A percentile compares a stretch with the other conserved stretches of the same genome.
Conservation (phyloP, 2,113 vertebrate species). For the Prietella phreatophila region DNA sequence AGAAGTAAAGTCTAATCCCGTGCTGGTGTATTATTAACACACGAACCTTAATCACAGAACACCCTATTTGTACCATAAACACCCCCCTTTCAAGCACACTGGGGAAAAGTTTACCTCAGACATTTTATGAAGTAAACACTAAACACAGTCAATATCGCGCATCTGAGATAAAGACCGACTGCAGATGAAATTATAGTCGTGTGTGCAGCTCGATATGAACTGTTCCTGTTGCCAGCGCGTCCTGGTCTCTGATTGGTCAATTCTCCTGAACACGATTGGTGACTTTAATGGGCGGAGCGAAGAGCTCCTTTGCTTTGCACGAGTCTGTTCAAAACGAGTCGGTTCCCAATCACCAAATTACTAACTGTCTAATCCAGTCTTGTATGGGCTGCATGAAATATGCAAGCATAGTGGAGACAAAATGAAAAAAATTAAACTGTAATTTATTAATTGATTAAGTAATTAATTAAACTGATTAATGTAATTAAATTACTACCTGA, state of each 20-base stretch:
- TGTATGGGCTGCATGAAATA: too few relatives aligned
- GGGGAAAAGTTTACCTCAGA: background rate
- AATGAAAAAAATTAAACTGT: background rate
- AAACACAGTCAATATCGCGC: too few relatives aligned
- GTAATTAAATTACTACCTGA: background rate
- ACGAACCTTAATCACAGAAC: background rate
- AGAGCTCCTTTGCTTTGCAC: background rate
- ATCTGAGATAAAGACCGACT: too few relatives aligned
- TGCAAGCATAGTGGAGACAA: background rate
- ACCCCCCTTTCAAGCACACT: background rate
- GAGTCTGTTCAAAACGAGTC: background rate
- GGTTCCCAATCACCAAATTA: background rate
- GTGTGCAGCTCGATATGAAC: background rate
- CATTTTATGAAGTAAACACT: background rate
- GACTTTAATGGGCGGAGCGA: background rate
- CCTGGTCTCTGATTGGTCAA: constrained; percentile 49
- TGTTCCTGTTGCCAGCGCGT: constrained; percentile 19
- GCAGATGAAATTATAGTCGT: background rate
- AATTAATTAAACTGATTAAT: background rate
- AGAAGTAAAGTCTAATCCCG: background rate
- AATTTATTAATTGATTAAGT: background rate
- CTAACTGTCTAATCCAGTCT: background rate
- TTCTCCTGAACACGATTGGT: background rate
- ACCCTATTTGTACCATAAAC: background rate
- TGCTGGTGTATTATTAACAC: background rate